Evolutionary conservation across 2,888 invertebrate genomes (phyloP).

Genomic region (Drosophila paranaensis): DNA sequence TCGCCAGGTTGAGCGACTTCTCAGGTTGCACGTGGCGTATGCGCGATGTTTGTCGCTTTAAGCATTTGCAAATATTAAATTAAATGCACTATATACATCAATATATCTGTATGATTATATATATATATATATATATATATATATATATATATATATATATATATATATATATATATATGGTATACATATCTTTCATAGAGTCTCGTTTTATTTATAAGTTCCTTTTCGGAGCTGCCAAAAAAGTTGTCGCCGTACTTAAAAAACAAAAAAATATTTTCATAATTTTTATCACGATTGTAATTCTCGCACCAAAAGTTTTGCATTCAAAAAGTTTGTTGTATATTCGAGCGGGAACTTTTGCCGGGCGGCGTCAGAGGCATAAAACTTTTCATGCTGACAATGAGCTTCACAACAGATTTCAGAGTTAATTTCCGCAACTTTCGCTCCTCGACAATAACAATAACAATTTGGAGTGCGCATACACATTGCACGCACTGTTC

Average conservation of each 20-base stretch:
- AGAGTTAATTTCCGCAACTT: slow-evolving; percentile 76
- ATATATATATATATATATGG: slow-evolving; percentile 20
- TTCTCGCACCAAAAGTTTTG: slow-evolving; percentile 77
- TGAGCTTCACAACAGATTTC: slow-evolving; percentile 79
- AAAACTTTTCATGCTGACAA: slow-evolving; percentile 75
- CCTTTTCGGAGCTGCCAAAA: slow-evolving; percentile 33
- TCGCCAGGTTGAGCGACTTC: slow-evolving; percentile 31
- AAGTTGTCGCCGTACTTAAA: slow-evolving; percentile 54
- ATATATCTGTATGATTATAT: slow-evolving; percentile 7
- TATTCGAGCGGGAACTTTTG: slow-evolving; percentile 59
- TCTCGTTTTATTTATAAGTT: slow-evolving; percentile 43
- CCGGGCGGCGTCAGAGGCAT: slow-evolving; percentile 14
- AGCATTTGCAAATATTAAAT: slow-evolving; percentile 30
- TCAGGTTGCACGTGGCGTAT: slow-evolving; percentile 38
- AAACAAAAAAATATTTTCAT: slow-evolving; percentile 68
- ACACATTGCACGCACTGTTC: slow-evolving; percentile 69
- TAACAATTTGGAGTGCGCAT: slow-evolving; percentile 51
- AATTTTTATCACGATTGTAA: slow-evolving; percentile 81
- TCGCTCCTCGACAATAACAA: slow-evolving; percentile 65
- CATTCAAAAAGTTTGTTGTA: slow-evolving; percentile 69
- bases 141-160: slow-evolving; percentile 18
- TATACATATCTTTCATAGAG: slow-evolving; percentile 36
- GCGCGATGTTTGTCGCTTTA: slow-evolving; percentile 30
- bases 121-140: slow-evolving; percentile 23
- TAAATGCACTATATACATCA: slow-evolving; percentile 30